A percentile compares a stretch with the other conserved stretches of the same genome.
Conservation (phyloP, 64 coral and sea anemone species). For the Catalaphyllia jardinei region DNA sequence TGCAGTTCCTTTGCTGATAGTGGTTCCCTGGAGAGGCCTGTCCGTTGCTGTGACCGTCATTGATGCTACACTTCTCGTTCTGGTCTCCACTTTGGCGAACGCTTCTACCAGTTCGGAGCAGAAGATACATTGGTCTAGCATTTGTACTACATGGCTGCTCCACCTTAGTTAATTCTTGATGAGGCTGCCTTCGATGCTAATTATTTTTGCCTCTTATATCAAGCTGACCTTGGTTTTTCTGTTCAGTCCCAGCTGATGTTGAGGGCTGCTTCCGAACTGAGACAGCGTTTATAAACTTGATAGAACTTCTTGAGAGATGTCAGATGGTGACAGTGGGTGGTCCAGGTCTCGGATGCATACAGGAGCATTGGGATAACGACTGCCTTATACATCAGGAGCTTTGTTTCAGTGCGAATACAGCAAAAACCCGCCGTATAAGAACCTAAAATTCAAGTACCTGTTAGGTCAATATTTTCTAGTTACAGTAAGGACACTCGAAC, state of each 20-base stretch:
- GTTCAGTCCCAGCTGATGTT: constrained; percentile 26
- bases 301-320: constrained; percentile 1
- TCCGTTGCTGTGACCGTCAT: not conserved
- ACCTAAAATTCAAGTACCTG: no score
- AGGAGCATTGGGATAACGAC: constrained; percentile 27
- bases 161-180: constrained; percentile 23
- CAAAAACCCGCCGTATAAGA: no score
- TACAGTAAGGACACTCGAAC: no score
- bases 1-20: constrained; percentile 10
- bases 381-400: constrained; percentile 23
- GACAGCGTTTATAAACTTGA: not conserved
- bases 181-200: constrained; percentile 25
- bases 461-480: no score
- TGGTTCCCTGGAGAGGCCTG: constrained; percentile 35
- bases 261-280: not conserved
- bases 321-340: constrained; percentile 17
- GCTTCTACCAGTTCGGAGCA: no score
- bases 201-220: not conserved
- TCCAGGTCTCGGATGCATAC: constrained; percentile 4
- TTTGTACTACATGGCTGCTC: constrained; percentile 28
- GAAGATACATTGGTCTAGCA: not conserved
- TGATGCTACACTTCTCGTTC: no score
- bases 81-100: no score
- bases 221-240: not conserved
- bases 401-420: not conserved